Evolutionary conservation across 2,888 invertebrate species (phyloP), one percentile per base, ranked within the genome.

Genomic region (Ormyrus thymus): DNA sequence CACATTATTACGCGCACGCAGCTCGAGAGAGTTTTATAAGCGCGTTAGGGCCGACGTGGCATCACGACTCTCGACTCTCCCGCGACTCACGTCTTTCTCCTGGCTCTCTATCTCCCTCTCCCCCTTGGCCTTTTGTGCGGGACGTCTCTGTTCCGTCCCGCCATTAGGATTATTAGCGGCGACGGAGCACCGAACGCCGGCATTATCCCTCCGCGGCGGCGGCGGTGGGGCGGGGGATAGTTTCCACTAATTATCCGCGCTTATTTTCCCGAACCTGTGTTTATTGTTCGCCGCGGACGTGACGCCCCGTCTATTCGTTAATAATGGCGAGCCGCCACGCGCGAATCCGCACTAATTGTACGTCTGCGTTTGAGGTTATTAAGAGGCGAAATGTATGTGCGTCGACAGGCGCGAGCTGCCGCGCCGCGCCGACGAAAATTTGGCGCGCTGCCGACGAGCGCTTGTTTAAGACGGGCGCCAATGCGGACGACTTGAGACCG

Each of bases 151-250:
- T 29, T 29, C 29, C 29, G 76, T 6, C 70, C 81, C 79, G 76
- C 82, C 82, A 83, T 82, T 82, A 83, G 80, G 78, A 84, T 83
- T 82, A 83, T 83, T 84, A 81, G 80, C 74, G 81, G 76, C 72
- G 78, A 81, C 45, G 76, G 55, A 56, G 46, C 68, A 62, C 61
- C n/a, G 62, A 61, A 15, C 13, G 64, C 43, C 70, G 62, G 56
- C 62, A 71, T 76, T 70, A 76, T 76, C 76, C 43, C 46, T 29
- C 64, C 8, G 29, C 15, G 69, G 58, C 10, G 29, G 48, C 11
- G 9, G 69, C 45, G 56, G 45, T 8, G 15, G 15, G 15, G 11
- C 9, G 11, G n/a, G 7, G 58, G 7, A 10, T 8, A 48, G 62
- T 50, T 64, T 51, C 58, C 65, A 43, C 66, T 77, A 72, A 78